Evolutionary conservation across 2,797 vertebrate genomes (phyloP).

Genomic region (Petrocephalus schoutedeni): DNA sequence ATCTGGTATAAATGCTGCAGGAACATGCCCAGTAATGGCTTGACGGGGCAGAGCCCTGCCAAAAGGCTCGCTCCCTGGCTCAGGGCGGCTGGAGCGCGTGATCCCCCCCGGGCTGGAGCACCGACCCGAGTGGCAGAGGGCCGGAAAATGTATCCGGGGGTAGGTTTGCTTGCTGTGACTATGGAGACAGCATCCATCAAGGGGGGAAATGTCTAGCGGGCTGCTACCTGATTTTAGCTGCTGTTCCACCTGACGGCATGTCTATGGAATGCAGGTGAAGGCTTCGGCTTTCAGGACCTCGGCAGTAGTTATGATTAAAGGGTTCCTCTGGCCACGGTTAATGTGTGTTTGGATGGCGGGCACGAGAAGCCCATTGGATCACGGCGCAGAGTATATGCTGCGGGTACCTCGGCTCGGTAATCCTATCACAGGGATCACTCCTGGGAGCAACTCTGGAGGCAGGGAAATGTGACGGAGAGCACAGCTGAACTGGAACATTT

Average conservation of each 20-base stretch:
- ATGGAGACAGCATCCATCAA: constrained; percentile 25
- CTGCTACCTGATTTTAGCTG: neutral
- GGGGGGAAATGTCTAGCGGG: neutral
- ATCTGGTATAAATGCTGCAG: constrained; percentile 21
- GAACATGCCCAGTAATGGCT: constrained; percentile 14
- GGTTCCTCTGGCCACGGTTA: neutral
- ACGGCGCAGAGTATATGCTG: neutral
- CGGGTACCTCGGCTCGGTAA: neutral
- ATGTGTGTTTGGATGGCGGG: constrained; percentile 10
- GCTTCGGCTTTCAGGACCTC: neutral
- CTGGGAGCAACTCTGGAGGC: neutral
- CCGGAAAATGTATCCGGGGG: neutral
- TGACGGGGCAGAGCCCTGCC: neutral
- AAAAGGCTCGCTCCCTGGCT: neutral
- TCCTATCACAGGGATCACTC: neutral
- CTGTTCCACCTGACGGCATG: constrained; percentile 11
- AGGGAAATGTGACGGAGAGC: neutral
- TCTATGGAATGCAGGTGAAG: constrained; percentile 3
- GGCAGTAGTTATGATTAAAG: constrained; percentile 5
- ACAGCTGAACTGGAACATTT: neutral
- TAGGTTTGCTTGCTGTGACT: constrained; percentile 26
- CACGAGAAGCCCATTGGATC: neutral
- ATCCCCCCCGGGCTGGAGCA: neutral
- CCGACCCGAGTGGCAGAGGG: neutral
- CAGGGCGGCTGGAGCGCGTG: neutral